Evolutionary conservation across 2,113 vertebrate species (phyloP).

Genomic region (Hystrix brachyura): DNA sequence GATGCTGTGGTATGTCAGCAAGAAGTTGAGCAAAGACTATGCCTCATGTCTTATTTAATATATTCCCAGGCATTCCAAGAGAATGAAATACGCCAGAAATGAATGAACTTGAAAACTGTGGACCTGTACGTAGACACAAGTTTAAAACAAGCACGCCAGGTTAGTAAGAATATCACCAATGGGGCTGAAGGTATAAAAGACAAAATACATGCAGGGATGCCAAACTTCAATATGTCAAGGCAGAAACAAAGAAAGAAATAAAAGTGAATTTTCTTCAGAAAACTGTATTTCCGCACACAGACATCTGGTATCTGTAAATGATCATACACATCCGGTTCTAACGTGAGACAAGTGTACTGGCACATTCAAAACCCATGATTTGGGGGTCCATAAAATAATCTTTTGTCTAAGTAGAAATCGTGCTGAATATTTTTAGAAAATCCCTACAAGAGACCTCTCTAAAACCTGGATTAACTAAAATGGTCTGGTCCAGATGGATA

Average conservation of each 20-base stretch:
- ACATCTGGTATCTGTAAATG: not conserved
- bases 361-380: not conserved
- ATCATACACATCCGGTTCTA: not conserved
- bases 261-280: not conserved
- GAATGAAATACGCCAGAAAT: not conserved
- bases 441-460: not conserved
- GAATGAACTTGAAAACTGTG: not conserved
- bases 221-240: not conserved
- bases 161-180: not conserved
- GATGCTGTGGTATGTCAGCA: not conserved
- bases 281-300: not conserved
- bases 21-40: not conserved
- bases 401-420: not conserved
- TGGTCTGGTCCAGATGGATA: not conserved
- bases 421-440: not conserved
- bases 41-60: not conserved
- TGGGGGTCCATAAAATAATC: not conserved
- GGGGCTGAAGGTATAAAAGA: not conserved
- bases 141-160: not conserved
- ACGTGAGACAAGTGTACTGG: not conserved
- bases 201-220: not conserved
- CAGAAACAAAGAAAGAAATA: not conserved
- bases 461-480: not conserved
- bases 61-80: not conserved
- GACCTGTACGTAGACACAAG: not conserved